Conservation (phyloP, 2,113 vertebrate species). For the Potamarius usumacintae region DNA sequence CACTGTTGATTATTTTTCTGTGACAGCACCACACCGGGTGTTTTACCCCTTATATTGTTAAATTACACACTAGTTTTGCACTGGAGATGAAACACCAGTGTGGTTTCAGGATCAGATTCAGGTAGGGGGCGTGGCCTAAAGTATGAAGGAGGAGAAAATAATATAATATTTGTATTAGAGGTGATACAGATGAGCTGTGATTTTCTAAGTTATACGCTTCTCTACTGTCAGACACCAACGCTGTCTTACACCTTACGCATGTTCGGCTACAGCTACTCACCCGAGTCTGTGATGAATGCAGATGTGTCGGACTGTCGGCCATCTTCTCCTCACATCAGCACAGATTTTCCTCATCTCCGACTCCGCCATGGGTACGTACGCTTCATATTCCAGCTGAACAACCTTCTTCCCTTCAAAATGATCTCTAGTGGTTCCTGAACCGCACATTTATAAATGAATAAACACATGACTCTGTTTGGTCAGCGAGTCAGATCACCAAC, state of each 20-base stretch:
- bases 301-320: slow-evolving; percentile 81
- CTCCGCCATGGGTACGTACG: slow-evolving; percentile 86
- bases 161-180: background rate
- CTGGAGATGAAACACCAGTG: background rate
- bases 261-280: slow-evolving; percentile 65
- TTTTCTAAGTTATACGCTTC: background rate
- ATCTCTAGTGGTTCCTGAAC: slow-evolving; percentile 86
- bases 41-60: background rate
- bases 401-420: slow-evolving; percentile 83
- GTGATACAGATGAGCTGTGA: no score
- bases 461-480: background rate
- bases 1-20: background rate
- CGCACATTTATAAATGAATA: background rate
- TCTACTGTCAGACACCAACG: background rate
- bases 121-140: background rate
- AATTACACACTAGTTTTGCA: background rate
- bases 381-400: slow-evolving; percentile 86
- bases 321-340: slow-evolving; percentile 76
- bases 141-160: background rate
- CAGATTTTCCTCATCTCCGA: slow-evolving; percentile 85
- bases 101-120: no score
- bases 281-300: slow-evolving; percentile 88
- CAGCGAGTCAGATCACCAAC: background rate
- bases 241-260: background rate
- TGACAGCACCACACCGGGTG: background rate